These are phyloP conservation scores for Physocephala rufipes DNA, from an alignment of 2,888 invertebrate genomes.

Conservation along the genomic window DNA sequence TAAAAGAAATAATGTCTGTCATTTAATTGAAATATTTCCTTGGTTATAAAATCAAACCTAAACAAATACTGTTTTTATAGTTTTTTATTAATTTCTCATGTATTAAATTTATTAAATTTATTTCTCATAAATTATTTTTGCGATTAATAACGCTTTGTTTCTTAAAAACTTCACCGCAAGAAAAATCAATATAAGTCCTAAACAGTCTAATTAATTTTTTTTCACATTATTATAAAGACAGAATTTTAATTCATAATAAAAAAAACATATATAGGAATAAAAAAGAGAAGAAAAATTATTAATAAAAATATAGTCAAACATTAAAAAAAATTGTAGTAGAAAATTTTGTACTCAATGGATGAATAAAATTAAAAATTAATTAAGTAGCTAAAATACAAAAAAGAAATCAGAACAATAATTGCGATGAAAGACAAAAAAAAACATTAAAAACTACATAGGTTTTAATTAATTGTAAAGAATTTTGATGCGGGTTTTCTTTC, in stretches of 20 bases:
- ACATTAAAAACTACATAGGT: constrained; percentile 3
- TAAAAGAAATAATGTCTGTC: not conserved
- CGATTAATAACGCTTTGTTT: not conserved
- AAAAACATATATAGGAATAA: not conserved
- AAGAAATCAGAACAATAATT: not conserved
- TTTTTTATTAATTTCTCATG: too few relatives aligned
- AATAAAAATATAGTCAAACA: constrained; percentile 12
- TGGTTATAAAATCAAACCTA: not conserved
- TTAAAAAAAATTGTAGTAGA: constrained; percentile 12
- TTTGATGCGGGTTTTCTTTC: not conserved
- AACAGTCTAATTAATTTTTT: too few relatives aligned
- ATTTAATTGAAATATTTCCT: not conserved
- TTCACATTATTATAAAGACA: not conserved
- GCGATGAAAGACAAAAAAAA: not conserved
- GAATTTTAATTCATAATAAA: not conserved
- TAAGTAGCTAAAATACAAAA: constrained; percentile 7
- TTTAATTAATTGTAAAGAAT: constrained; percentile 12
- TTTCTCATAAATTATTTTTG: too few relatives aligned
- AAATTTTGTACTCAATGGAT: constrained; percentile 13
- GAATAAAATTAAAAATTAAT: not conserved
- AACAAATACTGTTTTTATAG: too few relatives aligned
- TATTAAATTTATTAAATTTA: too few relatives aligned
- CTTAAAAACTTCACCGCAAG: not conserved
- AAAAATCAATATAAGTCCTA: not conserved
- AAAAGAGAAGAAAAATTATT: not conserved